phyloP scores from a whole-genome alignment of 2,797 vertebrate genomes.

The Sebastes paucispinis region DNA sequence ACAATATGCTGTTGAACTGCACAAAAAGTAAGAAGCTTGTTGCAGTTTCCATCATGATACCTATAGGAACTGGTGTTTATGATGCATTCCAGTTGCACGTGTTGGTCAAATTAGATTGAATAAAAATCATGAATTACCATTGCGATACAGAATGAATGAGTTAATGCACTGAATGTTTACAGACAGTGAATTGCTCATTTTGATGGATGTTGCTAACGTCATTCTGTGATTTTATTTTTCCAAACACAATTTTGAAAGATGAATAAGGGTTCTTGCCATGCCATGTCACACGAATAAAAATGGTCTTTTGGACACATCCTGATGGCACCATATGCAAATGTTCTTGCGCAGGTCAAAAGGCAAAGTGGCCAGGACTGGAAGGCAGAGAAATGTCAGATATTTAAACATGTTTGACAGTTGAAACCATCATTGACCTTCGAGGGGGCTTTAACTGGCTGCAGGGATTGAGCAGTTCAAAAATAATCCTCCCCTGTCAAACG shows the following conservation, averaged over 20 bases:
- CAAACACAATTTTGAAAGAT: slow-evolving; percentile 13
- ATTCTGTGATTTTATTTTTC: slow-evolving; percentile 9
- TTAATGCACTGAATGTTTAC: not conserved
- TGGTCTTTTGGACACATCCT: slow-evolving; percentile 50
- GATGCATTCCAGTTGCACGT: not conserved
- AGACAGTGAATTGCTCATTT: not conserved
- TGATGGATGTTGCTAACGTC: not conserved
- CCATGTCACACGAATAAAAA: slow-evolving; percentile 13
- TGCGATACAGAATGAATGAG: not conserved
- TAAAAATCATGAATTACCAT: not conserved
- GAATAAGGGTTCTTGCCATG: not conserved
- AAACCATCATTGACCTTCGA: slow-evolving; percentile 81
- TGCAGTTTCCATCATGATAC: not conserved
- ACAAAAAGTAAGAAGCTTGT: not conserved
- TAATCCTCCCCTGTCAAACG: slow-evolving; percentile 83
- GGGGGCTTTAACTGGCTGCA: slow-evolving; percentile 75
- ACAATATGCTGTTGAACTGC: not conserved
- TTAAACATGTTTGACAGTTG: slow-evolving; percentile 77
- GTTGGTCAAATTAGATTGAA: not conserved
- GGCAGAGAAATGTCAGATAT: slow-evolving; percentile 64
- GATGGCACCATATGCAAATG: slow-evolving; percentile 61
- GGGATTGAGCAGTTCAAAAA: slow-evolving; percentile 78
- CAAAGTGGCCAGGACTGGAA: slow-evolving; percentile 52
- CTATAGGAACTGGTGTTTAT: not conserved
- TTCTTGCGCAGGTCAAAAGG: slow-evolving; percentile 63